Evolutionary conservation across 2,797 vertebrate species (phyloP), one percentile per base, ranked within the genome.

Genomic region (Chelmon rostratus): DNA sequence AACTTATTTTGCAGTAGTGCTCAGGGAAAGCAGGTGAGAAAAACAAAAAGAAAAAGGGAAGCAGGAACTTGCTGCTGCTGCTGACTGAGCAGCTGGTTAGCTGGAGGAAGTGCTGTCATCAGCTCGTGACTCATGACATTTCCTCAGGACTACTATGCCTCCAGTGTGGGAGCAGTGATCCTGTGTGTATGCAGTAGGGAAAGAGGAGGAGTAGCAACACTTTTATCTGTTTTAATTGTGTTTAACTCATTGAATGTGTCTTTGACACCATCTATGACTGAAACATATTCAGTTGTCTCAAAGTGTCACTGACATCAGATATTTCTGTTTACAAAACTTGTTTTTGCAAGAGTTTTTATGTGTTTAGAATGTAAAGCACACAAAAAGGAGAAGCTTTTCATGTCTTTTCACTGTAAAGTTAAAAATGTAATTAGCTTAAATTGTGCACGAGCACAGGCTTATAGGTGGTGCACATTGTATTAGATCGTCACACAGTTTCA

Each of bases 101-200:
- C 86, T 89, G 75, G 63, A 89, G 87, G 91, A 92, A 91, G 77
- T 86, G 75, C 80, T 78, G 81, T 82, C 80, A 73, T 73, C 67
- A 80, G 67, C 81, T 68, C 11, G 62, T 93, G 87, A 90, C 83
- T 87, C 72, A 70, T 80, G 72, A 85, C 73, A 73, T 90, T 87
- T 88, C 81, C 76, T 58, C 54, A 81, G 57, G 68, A 74, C 61
- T 72, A 74, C 57, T 74, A 1, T 47, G 71, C 31, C 58, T 72
- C 16, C 5, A 18, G 53, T 71, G 71, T 58, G 46, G 54, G 54
- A 69, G 65, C 5, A 50, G n/a, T 49, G 35, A 64, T 50, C 18
- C 18, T 68, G 66, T 35, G 21, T 58, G 21, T 23, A 0, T 52
- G 38, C 18, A 40, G 5, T 6, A 28, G 62, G 21, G 53, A 47